These are phyloP conservation scores for Peromyscus attwateri DNA, from an alignment of 2,797 vertebrate genomes.

Conservation along the genomic window DNA sequence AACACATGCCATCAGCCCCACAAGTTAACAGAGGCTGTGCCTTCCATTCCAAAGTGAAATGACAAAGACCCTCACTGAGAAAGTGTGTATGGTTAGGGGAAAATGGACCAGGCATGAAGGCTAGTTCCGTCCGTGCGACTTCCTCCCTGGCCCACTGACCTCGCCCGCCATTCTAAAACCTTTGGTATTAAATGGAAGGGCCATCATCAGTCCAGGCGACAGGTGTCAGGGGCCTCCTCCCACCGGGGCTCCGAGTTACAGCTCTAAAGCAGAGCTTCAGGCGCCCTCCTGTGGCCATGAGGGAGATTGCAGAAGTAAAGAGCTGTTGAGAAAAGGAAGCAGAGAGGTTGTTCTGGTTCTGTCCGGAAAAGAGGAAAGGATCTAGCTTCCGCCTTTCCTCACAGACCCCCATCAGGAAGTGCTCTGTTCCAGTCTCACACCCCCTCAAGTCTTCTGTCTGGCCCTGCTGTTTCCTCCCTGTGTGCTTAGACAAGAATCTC, in stretches of 20 bases:
- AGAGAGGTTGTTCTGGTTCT: accelerated
- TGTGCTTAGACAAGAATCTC: neutral
- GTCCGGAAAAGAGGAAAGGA: neutral
- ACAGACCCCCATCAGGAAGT: neutral
- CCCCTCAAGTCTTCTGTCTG: neutral
- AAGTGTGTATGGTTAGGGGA: neutral
- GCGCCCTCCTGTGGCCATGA: constrained; percentile 50
- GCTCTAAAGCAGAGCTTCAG: constrained; percentile 44
- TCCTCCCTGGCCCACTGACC: neutral
- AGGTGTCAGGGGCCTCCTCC: no score
- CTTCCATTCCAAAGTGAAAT: neutral
- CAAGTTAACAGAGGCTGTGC: neutral
- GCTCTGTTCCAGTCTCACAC: neutral
- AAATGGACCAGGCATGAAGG: neutral
- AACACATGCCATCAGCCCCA: neutral
- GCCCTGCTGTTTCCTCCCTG: neutral
- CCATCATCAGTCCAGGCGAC: neutral
- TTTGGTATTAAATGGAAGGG: neutral
- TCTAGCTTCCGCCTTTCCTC: neutral
- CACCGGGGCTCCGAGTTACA: neutral
- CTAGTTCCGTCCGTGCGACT: neutral
- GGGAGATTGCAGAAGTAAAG: constrained; percentile 26
- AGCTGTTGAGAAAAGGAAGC: neutral
- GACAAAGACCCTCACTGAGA: neutral
- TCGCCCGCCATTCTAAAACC: neutral